Evolutionary conservation across 2,113 vertebrate species (phyloP).

Genomic region (Engraulis encrasicolus): DNA sequence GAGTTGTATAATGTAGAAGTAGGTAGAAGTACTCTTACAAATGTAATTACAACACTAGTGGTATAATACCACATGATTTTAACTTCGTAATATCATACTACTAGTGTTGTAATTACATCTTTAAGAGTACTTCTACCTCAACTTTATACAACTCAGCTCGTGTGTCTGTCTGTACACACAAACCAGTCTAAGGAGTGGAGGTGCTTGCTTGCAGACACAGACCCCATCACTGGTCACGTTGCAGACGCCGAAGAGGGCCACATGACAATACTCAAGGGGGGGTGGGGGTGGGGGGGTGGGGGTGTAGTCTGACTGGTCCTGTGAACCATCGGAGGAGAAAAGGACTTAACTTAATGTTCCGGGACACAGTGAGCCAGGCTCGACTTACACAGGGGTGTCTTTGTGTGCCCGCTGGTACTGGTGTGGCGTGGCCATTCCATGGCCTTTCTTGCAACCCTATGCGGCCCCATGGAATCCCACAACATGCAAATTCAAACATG

Average conservation of each 20-base stretch:
- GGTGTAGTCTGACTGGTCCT: slow-evolving; percentile 1
- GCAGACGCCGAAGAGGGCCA: neutral
- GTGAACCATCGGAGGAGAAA: neutral
- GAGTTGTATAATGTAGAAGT: too few relatives aligned
- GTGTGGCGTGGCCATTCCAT: neutral
- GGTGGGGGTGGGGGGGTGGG: too few relatives aligned
- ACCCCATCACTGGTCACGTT: neutral
- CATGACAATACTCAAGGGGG: neutral
- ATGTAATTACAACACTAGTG: too few relatives aligned
- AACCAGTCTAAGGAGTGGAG: slow-evolving; percentile 3
- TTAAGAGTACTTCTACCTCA: too few relatives aligned
- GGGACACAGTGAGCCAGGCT: slow-evolving; percentile 6
- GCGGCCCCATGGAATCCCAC: too few relatives aligned
- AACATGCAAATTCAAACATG: too few relatives aligned
- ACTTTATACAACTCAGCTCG: too few relatives aligned
- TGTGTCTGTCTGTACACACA: too few relatives aligned
- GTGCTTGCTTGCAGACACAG: neutral
- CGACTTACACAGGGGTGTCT: slow-evolving; percentile 7
- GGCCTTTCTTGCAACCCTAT: neutral
- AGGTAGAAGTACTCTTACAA: too few relatives aligned
- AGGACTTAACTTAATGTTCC: slow-evolving; percentile 18
- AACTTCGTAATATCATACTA: too few relatives aligned
- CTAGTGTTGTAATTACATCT: too few relatives aligned
- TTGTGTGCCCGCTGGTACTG: neutral
- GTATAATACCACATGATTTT: too few relatives aligned